These are phyloP conservation scores for Macrosteles quadrilineatus DNA, from an alignment of 1,140 invertebrate genomes.

Conservation along the genomic window DNA sequence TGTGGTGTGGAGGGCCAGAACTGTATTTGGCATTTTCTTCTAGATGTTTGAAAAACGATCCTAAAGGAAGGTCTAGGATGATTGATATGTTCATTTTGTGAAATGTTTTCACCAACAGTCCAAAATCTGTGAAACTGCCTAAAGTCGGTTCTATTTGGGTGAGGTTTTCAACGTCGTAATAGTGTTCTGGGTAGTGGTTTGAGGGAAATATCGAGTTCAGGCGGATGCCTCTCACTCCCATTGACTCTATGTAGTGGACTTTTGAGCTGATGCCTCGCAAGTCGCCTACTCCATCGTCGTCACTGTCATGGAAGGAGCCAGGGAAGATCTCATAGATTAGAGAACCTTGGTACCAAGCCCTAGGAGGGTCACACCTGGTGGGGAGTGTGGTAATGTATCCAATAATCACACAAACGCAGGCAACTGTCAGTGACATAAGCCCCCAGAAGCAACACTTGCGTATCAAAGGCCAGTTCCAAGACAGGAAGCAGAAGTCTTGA, in stretches of 20 bases:
- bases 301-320: conserved; percentile 75
- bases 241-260: conserved; percentile 64
- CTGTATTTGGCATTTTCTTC: neutral
- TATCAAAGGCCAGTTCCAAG: conserved; percentile 80
- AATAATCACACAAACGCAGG: conserved; percentile 68
- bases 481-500: conserved; percentile 66
- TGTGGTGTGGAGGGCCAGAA: conserved; percentile 29
- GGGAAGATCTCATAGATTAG: conserved; percentile 83
- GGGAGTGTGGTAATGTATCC: conserved; percentile 69
- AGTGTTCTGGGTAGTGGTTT: conserved; percentile 68
- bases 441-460: conserved; percentile 70
- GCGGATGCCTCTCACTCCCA: conserved; percentile 67
- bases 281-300: conserved; percentile 71
- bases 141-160: conserved; percentile 61
- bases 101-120: conserved; percentile 58
- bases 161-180: conserved; percentile 63
- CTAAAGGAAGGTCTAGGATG: conserved; percentile 73
- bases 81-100: conserved; percentile 69
- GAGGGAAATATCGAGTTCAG: conserved; percentile 75
- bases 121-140: conserved; percentile 66
- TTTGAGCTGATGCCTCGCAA: conserved; percentile 66
- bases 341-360: conserved; percentile 77
- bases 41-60: conserved; percentile 54
- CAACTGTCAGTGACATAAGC: conserved; percentile 65
- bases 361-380: conserved; percentile 64